Evolutionary conservation across 2,113 vertebrate species (phyloP).

Genomic region (Onychostoma macrolepis): DNA sequence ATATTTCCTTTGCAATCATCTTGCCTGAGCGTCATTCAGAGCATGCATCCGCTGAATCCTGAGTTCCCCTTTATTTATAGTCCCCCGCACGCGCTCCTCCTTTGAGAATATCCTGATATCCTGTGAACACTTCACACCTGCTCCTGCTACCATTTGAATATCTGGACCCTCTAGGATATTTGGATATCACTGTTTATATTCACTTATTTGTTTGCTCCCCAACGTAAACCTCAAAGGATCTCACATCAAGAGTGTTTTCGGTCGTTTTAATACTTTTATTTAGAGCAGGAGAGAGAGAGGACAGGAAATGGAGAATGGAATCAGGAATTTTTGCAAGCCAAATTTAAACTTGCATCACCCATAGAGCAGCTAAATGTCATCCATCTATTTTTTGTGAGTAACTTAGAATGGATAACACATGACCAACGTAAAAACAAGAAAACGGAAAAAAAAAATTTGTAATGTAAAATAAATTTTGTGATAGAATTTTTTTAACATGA

Average conservation of each 20-base stretch:
- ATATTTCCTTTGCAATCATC: conserved; percentile 86
- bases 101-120: conserved; percentile 43
- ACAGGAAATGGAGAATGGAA: background rate
- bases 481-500: background rate
- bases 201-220: conserved; percentile 26
- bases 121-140: conserved; percentile 57
- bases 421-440: background rate
- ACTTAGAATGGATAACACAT: background rate
- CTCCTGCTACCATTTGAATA: conserved; percentile 41
- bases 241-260: background rate
- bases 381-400: background rate
- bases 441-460: background rate
- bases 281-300: background rate
- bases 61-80: conserved; percentile 73
- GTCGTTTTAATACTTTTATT: background rate
- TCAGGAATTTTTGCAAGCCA: background rate
- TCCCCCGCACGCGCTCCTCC: background rate
- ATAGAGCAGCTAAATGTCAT: background rate
- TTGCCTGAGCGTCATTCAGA: conserved; percentile 74
- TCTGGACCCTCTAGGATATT: conserved; percentile 21
- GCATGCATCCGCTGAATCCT: conserved; percentile 75
- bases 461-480: background rate
- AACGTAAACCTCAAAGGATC: background rate
- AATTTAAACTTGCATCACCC: background rate
- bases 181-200: conserved; percentile 26